Evolutionary conservation across 2,113 vertebrate species (phyloP), one percentile per base, ranked within the genome.

Genomic region (Rhea pennata): DNA sequence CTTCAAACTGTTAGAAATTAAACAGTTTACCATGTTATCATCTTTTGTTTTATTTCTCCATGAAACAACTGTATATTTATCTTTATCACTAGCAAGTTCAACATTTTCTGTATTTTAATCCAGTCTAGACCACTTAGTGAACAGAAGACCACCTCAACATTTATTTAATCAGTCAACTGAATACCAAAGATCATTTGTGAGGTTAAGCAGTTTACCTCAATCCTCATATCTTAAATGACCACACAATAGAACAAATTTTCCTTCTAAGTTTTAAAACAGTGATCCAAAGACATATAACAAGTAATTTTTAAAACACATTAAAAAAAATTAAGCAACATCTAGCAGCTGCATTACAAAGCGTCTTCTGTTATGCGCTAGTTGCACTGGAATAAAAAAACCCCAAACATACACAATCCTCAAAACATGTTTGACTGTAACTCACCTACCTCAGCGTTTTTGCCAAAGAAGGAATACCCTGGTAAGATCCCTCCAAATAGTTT

Each of bases 1-100:
- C 88, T 98, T 93, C 58, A 99, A 97, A 90, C 99, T 99, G 96
- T 94, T 31, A 85, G 69, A 96, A 82, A 96, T 24, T 97, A 61
- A 90, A 65, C n/a, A 97, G 36, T 19, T 81, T n/a, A 54, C 29
- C 2, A 1, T 51, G 46, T 77, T 83, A 77, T 17, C 8, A 42
- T 36, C 31, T 85, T 92, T 50, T 10, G n/a, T 19, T 71, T 71
- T 70, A 3, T 83, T 82, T 64, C 50, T 59, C 12, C 31, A 33
- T 3, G 7, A 89, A 95, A 82, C 13, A 90, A 29, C 27, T 88
- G 64, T 16, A 73, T 10, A 40, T 5, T 56, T 71, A 27, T 0
- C 0, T 17, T 66, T 54, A 74, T 46, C 54, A 88, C 14, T 53
- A 24, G 3, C 7, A 62, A 42, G 4, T 51, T 51, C 66, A 82